Percentiles rank a stretch among this genome's conserved stretches.
Conservation (phyloP, 2,888 invertebrate species). For the Molorchus minor region DNA sequence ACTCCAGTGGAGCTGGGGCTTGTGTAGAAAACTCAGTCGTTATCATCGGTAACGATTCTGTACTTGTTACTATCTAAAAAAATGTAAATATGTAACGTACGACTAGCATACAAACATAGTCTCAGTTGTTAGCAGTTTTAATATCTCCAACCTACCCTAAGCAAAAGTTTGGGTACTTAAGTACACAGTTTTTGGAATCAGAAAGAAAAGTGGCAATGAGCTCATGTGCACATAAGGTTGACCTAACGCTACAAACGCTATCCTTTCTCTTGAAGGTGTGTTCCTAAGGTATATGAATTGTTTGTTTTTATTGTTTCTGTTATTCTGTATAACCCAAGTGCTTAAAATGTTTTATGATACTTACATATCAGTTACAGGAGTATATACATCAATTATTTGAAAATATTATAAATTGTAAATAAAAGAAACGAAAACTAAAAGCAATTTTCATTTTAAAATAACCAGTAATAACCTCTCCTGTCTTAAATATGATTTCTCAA, state of each 20-base stretch:
- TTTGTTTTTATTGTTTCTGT: background rate
- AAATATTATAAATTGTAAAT: too few relatives aligned
- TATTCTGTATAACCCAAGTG: background rate
- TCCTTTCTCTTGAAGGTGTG: slow-evolving; percentile 13
- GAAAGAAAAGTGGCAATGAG: too few relatives aligned
- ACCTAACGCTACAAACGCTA: slow-evolving; percentile 18
- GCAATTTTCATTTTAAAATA: too few relatives aligned
- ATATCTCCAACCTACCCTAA: slow-evolving; percentile 1
- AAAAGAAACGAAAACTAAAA: too few relatives aligned
- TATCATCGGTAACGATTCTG: slow-evolving; percentile 1
- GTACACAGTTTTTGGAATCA: background rate
- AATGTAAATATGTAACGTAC: background rate
- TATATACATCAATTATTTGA: too few relatives aligned
- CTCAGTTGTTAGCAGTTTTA: slow-evolving; percentile 15
- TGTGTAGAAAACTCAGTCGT: slow-evolving; percentile 22
- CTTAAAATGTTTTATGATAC: too few relatives aligned
- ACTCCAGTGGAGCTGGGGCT: too few relatives aligned
- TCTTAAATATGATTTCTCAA: too few relatives aligned
- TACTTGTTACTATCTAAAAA: slow-evolving; percentile 15
- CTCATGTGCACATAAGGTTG: background rate
- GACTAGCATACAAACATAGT: background rate
- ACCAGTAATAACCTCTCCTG: too few relatives aligned
- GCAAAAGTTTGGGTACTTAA: background rate
- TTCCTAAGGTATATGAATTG: background rate
- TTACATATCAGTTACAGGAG: too few relatives aligned